These are phyloP conservation scores for Dilophus febrilis DNA, from an alignment of 2,888 invertebrate species.

Conservation along the genomic window DNA sequence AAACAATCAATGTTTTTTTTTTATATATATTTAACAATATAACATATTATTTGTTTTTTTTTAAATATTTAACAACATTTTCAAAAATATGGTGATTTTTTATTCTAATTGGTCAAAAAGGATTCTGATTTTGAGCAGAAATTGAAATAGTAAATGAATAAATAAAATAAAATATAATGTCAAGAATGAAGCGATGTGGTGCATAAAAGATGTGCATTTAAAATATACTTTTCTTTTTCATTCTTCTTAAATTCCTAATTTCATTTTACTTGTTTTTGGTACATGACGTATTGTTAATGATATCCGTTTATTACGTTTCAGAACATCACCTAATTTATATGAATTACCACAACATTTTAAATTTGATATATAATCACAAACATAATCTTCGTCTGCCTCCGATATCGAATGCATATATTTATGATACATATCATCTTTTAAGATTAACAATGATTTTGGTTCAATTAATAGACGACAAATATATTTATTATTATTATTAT, in stretches of 20 bases:
- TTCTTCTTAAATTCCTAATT: conserved; percentile 34
- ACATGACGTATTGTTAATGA: conserved; percentile 89
- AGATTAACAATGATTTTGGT: conserved; percentile 70
- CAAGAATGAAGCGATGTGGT: no score
- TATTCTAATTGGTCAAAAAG: no score
- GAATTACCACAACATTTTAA: conserved; percentile 40
- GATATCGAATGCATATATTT: conserved; percentile 75
- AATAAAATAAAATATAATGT: no score
- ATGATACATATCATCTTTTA: conserved; percentile 67
- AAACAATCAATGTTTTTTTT: no score
- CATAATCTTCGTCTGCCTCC: conserved; percentile 45
- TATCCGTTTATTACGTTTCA: conserved; percentile 66
- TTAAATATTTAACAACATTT: no score
- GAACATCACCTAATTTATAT: conserved; percentile 35
- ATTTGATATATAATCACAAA: conserved; percentile 44
- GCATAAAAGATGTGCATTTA: no score
- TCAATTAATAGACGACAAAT: conserved; percentile 47
- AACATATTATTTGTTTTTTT: no score
- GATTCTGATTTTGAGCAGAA: no score
- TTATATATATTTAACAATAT: no score
- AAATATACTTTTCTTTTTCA: no score
- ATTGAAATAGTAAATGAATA: no score
- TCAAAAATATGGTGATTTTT: no score
- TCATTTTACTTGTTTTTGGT: conserved; percentile 67
- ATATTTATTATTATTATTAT: conserved; percentile 10